phyloP scores from a whole-genome alignment of 1,140 invertebrate genomes.

The Drosophila auraria region DNA sequence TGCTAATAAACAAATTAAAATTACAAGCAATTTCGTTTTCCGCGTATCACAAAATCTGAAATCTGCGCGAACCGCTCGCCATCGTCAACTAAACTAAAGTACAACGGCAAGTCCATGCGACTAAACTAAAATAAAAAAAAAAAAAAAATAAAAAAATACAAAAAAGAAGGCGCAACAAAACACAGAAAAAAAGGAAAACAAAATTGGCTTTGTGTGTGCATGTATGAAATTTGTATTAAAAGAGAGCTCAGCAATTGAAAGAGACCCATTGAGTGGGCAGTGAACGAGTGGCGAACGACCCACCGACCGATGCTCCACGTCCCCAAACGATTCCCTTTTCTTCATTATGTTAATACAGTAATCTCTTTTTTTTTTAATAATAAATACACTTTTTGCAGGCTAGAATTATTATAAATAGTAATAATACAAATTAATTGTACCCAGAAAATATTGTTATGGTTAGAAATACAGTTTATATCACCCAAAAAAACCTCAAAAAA shows the following conservation, averaged over 20 bases:
- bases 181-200: conserved; percentile 37
- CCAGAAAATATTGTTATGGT: not conserved
- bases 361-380: not conserved
- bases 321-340: conserved; percentile 23
- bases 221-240: conserved; percentile 81
- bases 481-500: not conserved
- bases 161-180: conserved; percentile 39
- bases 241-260: conserved; percentile 59
- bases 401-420: not conserved
- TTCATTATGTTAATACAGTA: conserved; percentile 19
- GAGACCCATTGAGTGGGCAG: conserved; percentile 60
- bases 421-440: no score
- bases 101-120: conserved; percentile 75
- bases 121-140: conserved; percentile 73
- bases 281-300: conserved; percentile 31
- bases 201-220: conserved; percentile 77
- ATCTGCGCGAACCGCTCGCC: conserved; percentile 75
- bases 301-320: conserved; percentile 43
- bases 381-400: no score
- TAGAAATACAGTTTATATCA: no score
- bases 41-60: conserved; percentile 55
- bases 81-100: conserved; percentile 81
- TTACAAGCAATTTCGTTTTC: conserved; percentile 24
- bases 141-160: conserved; percentile 30
- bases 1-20: conserved; percentile 20